Percentiles rank a stretch among this genome's conserved stretches.
phyloP scores from a whole-genome alignment of 2,888 invertebrate species.

The Rhagophthalmus giganteus region DNA sequence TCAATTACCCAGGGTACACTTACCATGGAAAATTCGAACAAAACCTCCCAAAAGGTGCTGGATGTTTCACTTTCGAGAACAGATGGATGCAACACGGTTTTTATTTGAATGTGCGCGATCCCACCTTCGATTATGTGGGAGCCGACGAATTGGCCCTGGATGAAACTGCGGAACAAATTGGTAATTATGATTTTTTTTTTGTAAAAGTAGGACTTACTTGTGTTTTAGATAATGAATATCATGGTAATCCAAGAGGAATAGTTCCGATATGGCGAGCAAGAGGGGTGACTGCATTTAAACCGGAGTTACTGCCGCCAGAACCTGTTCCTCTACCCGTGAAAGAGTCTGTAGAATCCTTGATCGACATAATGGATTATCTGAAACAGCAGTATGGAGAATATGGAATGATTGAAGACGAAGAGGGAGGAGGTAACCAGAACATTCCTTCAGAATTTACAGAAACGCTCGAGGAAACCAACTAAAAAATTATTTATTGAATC shows the following conservation, averaged over 20 bases:
- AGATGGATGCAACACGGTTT: conserved; percentile 76
- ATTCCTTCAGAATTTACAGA: too few species aligned
- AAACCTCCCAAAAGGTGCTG: conserved; percentile 71
- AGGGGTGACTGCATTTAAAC: conserved; percentile 67
- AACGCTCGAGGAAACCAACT: too few species aligned
- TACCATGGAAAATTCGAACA: conserved; percentile 74
- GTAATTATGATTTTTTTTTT: too few species aligned
- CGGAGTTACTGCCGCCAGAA: conserved; percentile 70
- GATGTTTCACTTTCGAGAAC: conserved; percentile 77
- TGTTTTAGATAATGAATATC: conserved; percentile 39
- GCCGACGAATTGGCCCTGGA: conserved; percentile 56
- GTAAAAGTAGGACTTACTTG: neutral
- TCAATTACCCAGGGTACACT: conserved; percentile 66
- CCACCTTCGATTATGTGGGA: conserved; percentile 59
- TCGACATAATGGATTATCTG: conserved; percentile 56
- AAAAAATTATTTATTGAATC: too few species aligned
- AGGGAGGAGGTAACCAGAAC: too few species aligned
- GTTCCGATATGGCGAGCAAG: conserved; percentile 71
- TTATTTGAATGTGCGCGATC: conserved; percentile 65
- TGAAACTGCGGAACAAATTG: conserved; percentile 54
- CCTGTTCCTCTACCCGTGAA: conserved; percentile 67
- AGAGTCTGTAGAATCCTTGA: conserved; percentile 64
- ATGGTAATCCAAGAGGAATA: conserved; percentile 46
- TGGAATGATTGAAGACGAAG: conserved; percentile 48
- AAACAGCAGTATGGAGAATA: conserved; percentile 56